Conservation (phyloP, 2,888 invertebrate genomes). For the Taenaris catops region DNA sequence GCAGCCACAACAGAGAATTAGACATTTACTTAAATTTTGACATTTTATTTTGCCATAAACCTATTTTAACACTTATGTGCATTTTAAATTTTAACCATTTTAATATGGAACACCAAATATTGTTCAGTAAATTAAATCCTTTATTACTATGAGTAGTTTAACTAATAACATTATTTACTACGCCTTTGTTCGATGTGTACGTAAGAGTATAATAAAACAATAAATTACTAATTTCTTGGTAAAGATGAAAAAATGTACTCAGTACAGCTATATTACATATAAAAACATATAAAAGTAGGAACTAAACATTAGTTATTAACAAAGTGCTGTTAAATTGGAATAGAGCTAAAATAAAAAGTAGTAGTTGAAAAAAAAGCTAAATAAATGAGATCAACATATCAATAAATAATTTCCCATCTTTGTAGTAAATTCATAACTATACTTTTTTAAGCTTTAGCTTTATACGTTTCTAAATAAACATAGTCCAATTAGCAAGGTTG, state of each 20-base stretch:
- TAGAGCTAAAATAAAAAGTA: neutral
- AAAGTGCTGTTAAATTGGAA: neutral
- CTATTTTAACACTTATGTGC: no score
- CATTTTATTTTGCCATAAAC: no score
- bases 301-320: slow-evolving; percentile 7
- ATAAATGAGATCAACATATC: slow-evolving; percentile 13
- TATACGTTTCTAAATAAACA: neutral
- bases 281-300: slow-evolving; percentile 11
- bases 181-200: slow-evolving; percentile 6
- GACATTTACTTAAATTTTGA: no score
- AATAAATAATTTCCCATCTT: slow-evolving; percentile 3
- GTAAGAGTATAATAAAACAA: neutral
- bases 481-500: no score
- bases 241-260: slow-evolving; percentile 5
- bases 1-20: no score
- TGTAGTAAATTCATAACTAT: slow-evolving; percentile 1
- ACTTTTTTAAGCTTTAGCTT: neutral
- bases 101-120: no score
- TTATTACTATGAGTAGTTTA: no score
- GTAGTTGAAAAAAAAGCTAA: slow-evolving; percentile 2
- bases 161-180: no score
- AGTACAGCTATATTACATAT: neutral
- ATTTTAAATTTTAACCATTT: no score
- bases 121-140: no score
- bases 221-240: slow-evolving; percentile 1